phyloP scores from a whole-genome alignment of 2,888 invertebrate genomes.

The Scaptomyza flava region DNA sequence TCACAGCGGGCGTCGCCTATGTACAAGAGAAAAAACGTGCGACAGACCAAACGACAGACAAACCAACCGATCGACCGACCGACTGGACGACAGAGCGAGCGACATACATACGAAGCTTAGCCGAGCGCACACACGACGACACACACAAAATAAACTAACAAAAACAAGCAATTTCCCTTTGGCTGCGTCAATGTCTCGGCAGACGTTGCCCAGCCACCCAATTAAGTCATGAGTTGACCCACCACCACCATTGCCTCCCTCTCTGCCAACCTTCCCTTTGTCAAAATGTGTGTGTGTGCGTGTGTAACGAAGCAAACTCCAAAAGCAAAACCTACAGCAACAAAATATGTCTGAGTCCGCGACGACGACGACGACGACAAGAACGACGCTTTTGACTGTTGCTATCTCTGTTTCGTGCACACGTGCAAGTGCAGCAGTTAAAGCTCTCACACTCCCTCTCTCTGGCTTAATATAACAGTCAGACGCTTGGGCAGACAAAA shows the following conservation, averaged over 20 bases:
- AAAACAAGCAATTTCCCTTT: constrained; percentile 71
- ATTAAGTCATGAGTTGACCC: constrained; percentile 75
- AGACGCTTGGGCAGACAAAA: constrained; percentile 60
- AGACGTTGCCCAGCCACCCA: constrained; percentile 78
- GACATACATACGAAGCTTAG: constrained; percentile 50
- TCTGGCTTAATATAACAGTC: constrained; percentile 24
- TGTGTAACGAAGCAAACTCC: constrained; percentile 37
- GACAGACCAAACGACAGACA: constrained; percentile 18
- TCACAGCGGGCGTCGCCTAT: constrained; percentile 50
- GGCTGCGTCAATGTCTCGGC: constrained; percentile 61
- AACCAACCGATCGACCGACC: constrained; percentile 10
- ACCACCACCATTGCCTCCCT: constrained; percentile 10
- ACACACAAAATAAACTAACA: constrained; percentile 22
- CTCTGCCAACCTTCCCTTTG: background rate
- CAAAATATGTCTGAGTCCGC: constrained; percentile 77
- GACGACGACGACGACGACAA: constrained; percentile 24
- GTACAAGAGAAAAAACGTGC: constrained; percentile 27
- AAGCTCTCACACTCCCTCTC: constrained; percentile 24
- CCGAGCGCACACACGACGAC: constrained; percentile 47
- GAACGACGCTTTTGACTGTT: constrained; percentile 40
- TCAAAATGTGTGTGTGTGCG: constrained; percentile 13
- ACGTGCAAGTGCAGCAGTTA: background rate
- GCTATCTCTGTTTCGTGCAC: constrained; percentile 43
- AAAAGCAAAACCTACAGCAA: constrained; percentile 79
- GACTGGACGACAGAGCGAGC: constrained; percentile 25